Conservation (phyloP, 1,140 invertebrate genomes). For the Drosophila pallidifrons region DNA sequence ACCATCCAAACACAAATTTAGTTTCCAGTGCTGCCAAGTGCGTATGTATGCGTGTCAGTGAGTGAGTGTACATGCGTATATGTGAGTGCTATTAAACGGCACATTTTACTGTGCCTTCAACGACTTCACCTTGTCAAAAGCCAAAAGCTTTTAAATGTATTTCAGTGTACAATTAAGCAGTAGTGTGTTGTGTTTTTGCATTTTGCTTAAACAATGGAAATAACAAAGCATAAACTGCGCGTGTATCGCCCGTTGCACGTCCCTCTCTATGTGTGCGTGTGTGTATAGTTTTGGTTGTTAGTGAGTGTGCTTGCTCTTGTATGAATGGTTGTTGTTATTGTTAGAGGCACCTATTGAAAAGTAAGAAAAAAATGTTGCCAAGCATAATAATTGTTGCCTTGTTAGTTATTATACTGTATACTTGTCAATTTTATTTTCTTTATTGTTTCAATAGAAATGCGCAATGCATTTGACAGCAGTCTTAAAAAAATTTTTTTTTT, state of each 20-base stretch:
- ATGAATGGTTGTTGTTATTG: slow-evolving; percentile 66
- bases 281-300: slow-evolving; percentile 8
- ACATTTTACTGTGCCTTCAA: slow-evolving; percentile 45
- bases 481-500: background rate
- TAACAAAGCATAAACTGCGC: slow-evolving; percentile 58
- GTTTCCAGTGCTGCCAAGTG: slow-evolving; percentile 34
- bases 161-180: slow-evolving; percentile 37
- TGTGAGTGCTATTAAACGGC: slow-evolving; percentile 48
- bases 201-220: slow-evolving; percentile 40
- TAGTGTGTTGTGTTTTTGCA: background rate
- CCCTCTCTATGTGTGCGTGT: slow-evolving; percentile 23
- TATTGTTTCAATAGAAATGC: slow-evolving; percentile 31
- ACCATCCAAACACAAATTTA: slow-evolving; percentile 28
- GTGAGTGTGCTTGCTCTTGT: slow-evolving; percentile 21
- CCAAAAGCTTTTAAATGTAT: slow-evolving; percentile 19
- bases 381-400: slow-evolving; percentile 42
- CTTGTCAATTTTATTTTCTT: slow-evolving; percentile 14
- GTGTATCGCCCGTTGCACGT: slow-evolving; percentile 35
- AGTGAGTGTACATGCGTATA: slow-evolving; percentile 5
- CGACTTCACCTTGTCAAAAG: slow-evolving; percentile 21
- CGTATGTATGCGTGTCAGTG: slow-evolving; percentile 26
- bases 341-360: slow-evolving; percentile 56
- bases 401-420: slow-evolving; percentile 16
- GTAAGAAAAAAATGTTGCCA: slow-evolving; percentile 51
- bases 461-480: slow-evolving; percentile 11